Percentiles rank a stretch among this genome's conserved stretches.
Evolutionary conservation across 2,113 vertebrate genomes (phyloP).

Genomic region (Corythoichthys intestinalis): DNA sequence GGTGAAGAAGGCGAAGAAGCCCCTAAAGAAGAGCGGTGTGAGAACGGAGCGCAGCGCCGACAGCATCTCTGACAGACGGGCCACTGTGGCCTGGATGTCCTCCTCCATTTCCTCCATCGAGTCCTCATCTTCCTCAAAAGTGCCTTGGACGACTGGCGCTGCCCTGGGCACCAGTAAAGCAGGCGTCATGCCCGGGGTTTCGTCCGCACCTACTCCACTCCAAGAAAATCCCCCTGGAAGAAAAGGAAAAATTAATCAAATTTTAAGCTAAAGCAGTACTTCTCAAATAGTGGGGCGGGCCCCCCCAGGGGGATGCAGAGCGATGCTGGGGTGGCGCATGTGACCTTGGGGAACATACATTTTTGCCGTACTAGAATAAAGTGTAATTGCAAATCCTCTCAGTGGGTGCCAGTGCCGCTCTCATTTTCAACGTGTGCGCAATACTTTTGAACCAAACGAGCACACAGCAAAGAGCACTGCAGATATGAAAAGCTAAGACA

Average conservation of each 20-base stretch:
- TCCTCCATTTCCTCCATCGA: slow-evolving; percentile 63
- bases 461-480: too few species aligned
- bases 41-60: slow-evolving; percentile 71
- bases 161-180: slow-evolving; percentile 32
- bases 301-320: too few species aligned
- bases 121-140: slow-evolving; percentile 67
- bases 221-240: slow-evolving; percentile 84
- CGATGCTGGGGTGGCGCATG: too few species aligned
- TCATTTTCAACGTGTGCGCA: too few species aligned
- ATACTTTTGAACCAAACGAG: too few species aligned
- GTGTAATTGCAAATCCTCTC: too few species aligned
- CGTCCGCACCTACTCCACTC: slow-evolving; percentile 64
- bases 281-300: too few species aligned
- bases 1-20: slow-evolving; percentile 85
- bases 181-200: slow-evolving; percentile 28
- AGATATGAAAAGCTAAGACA: too few species aligned
- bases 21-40: slow-evolving; percentile 80
- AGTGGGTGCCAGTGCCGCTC: too few species aligned
- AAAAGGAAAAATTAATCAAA: not conserved
- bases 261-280: too few species aligned
- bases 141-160: accelerated
- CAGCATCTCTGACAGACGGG: slow-evolving; percentile 72
- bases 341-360: too few species aligned
- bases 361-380: too few species aligned
- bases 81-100: slow-evolving; percentile 76